Conservation (phyloP, 2,113 vertebrate species). For the Casuarius casuarius region DNA sequence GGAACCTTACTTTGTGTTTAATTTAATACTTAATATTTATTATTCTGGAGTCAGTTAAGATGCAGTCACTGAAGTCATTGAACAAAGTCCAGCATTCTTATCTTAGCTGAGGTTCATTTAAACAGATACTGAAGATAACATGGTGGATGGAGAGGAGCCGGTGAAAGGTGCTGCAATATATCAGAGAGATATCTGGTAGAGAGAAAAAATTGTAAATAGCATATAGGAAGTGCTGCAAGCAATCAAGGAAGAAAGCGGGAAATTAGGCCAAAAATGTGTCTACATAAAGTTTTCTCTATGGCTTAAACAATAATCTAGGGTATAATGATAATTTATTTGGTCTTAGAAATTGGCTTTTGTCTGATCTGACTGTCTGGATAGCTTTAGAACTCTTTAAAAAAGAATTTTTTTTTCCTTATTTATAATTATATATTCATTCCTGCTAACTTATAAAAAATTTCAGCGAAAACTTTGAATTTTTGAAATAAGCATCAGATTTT, state of each 20-base stretch:
- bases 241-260: neutral
- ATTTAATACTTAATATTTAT: neutral
- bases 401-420: neutral
- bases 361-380: neutral
- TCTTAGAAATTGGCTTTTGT: neutral
- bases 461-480: neutral
- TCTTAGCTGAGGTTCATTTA: neutral
- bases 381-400: neutral
- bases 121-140: neutral
- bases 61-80: neutral
- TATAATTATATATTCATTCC: neutral
- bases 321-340: neutral
- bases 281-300: neutral
- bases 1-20: neutral
- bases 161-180: neutral
- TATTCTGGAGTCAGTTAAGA: neutral
- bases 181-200: neutral
- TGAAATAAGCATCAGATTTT: neutral
- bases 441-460: neutral
- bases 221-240: neutral
- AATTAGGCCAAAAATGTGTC: neutral
- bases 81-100: neutral
- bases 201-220: constrained; percentile 1
- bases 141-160: neutral
- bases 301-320: neutral